These are phyloP conservation scores for Panagrolaimus sp. DNA, from an alignment of 1,140 invertebrate genomes.

Conservation along the genomic window DNA sequence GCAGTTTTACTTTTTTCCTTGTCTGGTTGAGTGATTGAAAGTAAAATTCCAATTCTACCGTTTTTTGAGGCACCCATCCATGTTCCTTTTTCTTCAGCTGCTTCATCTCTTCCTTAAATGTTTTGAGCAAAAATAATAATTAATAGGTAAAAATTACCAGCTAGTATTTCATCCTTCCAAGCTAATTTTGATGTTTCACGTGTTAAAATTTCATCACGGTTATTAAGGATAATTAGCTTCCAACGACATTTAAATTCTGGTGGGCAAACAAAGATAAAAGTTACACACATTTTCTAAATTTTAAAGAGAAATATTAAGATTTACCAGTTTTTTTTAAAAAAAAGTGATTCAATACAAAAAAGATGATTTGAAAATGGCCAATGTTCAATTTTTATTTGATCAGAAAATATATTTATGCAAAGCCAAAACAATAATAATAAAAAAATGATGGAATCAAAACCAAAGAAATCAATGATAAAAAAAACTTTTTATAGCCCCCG, in stretches of 20 bases:
- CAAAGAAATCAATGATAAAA: no score
- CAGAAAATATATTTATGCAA: no score
- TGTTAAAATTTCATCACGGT: not conserved
- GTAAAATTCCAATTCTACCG: not conserved
- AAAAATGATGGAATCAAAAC: no score
- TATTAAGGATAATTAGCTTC: conserved; percentile 9
- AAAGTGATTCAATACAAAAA: no score
- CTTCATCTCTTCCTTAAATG: not conserved
- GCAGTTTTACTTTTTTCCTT: not conserved
- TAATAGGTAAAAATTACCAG: not conserved
- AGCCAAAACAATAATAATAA: no score
- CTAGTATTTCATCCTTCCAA: conserved; percentile 2
- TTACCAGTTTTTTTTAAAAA: no score
- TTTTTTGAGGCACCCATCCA: not conserved
- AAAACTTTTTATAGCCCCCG: no score
- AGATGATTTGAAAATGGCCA: no score
- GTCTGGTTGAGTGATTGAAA: not conserved
- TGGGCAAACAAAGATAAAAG: not conserved
- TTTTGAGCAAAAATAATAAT: not conserved
- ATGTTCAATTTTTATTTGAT: no score
- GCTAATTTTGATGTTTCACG: not conserved
- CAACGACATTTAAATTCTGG: not conserved
- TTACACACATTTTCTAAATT: conserved; percentile 7
- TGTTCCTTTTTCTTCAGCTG: not conserved
- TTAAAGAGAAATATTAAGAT: no score